Base-by-base conservation (phyloP, 2,888 invertebrate genomes). In the Mystacides longicornis region DNA sequence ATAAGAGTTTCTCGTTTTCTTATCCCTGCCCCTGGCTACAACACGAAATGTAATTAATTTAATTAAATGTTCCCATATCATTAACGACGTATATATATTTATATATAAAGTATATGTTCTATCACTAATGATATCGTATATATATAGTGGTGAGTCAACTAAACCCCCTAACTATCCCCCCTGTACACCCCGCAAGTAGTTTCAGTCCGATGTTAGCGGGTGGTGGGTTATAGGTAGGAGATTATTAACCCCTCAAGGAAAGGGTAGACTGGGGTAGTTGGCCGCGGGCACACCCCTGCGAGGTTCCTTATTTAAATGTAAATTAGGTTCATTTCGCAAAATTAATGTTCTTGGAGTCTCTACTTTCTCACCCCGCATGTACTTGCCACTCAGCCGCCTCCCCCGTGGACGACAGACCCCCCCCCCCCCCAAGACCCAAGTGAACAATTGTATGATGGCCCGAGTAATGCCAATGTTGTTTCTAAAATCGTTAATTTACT, bases 251-350 rank as follows among this genome's bases (percentile, higher is more conserved):
- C 45, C 49, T 48, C 53, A 57, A 69, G 67, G 63, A 67, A 21
- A 69, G 67, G 75, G 72, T 72, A 71, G 56, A 52, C 69, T 61
- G 67, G 69, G 67, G 74, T 72, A 72, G 71, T 72, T 65, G 56
- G 73, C 42, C 52, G 51, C 51, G 55, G 61, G 55, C 59, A 60
- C 64, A 62, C 64, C 66, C 65, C 64, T 67, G 66, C 69, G 65
- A 64, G 72, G 73, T 66, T 81, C 85, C 86, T 87, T 87, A 87
- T 87, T 87, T 87, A 87, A 86, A 87, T 87, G 86, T 83, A 87
- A 87, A 87, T 87, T 86, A 87, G 87, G 85, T 87, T 87, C 86
- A 86, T 87, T 86, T 86, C 85, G 83, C 84, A 82, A 86, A 86
- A 86, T 86, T 86, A 86, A 87, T 87, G 86, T 84, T 83, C 77